These are phyloP conservation scores for Ophiothrix spiculata DNA, from an alignment of 35 echinoderm and acorn worm species.

Conservation along the genomic window DNA sequence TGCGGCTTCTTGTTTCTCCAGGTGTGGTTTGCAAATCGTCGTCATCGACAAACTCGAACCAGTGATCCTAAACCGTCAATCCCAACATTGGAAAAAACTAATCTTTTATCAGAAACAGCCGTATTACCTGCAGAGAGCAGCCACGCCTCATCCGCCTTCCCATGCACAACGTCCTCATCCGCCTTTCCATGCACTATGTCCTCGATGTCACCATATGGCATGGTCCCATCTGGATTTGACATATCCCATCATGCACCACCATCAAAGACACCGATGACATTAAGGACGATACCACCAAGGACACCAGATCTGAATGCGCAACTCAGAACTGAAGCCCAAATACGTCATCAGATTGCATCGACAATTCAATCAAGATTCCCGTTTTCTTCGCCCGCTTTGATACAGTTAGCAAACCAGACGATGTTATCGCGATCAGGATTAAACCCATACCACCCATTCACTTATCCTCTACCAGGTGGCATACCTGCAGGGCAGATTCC, in stretches of 20 bases:
- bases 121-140: not conserved
- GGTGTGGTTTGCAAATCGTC: conserved; percentile 3
- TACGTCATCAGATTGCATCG: not conserved
- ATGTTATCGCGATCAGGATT: not conserved
- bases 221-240: not conserved
- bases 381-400: not conserved
- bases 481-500: not conserved
- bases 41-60: not conserved
- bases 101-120: not conserved
- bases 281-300: no score
- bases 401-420: not conserved
- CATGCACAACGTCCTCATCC: not conserved
- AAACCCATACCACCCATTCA: not conserved
- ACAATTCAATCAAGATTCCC: not conserved
- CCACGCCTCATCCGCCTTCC: not conserved
- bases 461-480: not conserved
- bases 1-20: not conserved
- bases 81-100: not conserved
- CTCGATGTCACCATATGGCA: not conserved
- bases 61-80: not conserved
- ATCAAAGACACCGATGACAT: not conserved
- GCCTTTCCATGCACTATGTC: not conserved
- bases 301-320: no score
- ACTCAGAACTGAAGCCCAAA: not conserved
- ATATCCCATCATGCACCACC: not conserved